Evolutionary conservation across 2,888 invertebrate species (phyloP), one percentile per base, ranked within the genome.

Genomic region (Julus scanicus): DNA sequence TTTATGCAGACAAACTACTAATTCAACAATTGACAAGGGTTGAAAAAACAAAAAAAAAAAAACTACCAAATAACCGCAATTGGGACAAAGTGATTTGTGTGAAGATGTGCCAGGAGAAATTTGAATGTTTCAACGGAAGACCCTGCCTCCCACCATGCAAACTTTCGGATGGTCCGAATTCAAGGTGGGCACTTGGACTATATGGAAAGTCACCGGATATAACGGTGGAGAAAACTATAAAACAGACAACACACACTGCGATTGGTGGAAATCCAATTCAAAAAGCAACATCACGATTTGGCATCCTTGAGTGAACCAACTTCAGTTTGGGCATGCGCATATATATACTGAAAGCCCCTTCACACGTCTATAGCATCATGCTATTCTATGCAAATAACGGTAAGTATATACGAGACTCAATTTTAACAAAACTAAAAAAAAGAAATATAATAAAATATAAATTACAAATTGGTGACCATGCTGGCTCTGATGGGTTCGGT

Each of bases 351-450:
- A 20, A 71, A 11, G 20, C 20, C 20, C 63, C 20, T 57, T 17
- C 15, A 57, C 15, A 17, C 57, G 57, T 17, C 71, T 71, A 71
- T 37, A 29, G 80, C 80, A 13, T 37, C 15, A 4, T 37, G 15
- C 80, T 8, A 71, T 71, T 80, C 29, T 80, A 80, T 80, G 80
- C 80, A 80, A 80, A 80, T 80, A 2, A 80, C 15, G 13, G 80
- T 80, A 80, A 80, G 80, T 37, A 80, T 80, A 80, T 39, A 39
- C 80, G 80, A 80, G 80, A 80, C 80, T 80, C 80, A 80, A 80
- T 80, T 37, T 80, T 37, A 71, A 1, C 49, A 13, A 13, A 49
- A 13, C 37, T 13, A 13, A 80, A 80, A 80, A 37, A 80, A 80
- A 37, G 9, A 11, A 11, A 63, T 63, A 63, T 17, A 53, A 44